These are phyloP conservation scores for Bruchidius siliquastri DNA, from an alignment of 2,888 invertebrate genomes.

Conservation along the genomic window DNA sequence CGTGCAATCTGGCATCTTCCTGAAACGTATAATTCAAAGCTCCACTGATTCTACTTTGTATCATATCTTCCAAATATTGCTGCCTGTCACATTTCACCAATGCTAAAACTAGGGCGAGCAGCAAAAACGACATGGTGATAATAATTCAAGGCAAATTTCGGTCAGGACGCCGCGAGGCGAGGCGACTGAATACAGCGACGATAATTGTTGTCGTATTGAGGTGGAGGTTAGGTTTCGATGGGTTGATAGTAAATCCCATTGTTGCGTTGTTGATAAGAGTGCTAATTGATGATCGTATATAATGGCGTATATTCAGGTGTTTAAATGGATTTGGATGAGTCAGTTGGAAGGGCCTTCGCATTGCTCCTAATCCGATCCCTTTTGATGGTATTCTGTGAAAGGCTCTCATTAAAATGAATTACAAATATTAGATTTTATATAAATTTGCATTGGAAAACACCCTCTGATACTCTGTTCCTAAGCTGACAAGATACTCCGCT, in stretches of 20 bases:
- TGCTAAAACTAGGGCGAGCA: not conserved
- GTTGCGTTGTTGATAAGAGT: not conserved
- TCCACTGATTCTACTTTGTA: constrained; percentile 10
- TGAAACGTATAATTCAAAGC: constrained; percentile 17
- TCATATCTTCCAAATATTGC: constrained; percentile 20
- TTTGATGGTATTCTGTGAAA: too few relatives aligned
- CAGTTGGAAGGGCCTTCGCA: not conserved
- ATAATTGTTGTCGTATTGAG: not conserved
- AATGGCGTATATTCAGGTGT: too few relatives aligned
- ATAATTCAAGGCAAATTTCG: not conserved
- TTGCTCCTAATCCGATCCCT: not conserved
- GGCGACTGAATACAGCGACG: not conserved
- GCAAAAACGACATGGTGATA: not conserved
- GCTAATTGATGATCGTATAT: not conserved
- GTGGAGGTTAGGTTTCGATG: not conserved
- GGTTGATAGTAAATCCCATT: not conserved
- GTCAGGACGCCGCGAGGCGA: not conserved
- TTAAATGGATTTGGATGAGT: too few relatives aligned
- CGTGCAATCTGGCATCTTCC: constrained; percentile 16
- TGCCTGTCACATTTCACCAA: not conserved
- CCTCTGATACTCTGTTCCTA: too few relatives aligned
- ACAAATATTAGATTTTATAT: too few relatives aligned
- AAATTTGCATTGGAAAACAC: too few relatives aligned
- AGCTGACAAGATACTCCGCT: too few relatives aligned
- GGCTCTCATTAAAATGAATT: too few relatives aligned